A percentile compares a stretch with the other conserved stretches of the same genome.
Conservation (phyloP, 2,888 invertebrate genomes). For the Bugula neritina region DNA sequence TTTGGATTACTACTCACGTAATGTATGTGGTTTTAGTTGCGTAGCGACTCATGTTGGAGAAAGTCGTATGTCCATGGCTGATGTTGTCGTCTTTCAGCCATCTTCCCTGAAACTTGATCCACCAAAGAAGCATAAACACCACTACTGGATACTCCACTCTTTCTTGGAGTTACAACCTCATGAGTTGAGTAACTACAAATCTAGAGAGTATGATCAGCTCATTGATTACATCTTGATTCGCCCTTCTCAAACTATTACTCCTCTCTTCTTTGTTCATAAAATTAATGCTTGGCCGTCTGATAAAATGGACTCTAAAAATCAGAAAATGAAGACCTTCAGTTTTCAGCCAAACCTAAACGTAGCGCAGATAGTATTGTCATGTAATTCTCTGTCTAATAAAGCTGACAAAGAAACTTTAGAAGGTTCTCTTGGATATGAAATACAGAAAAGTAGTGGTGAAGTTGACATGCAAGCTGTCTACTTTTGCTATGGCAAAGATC, state of each 20-base stretch:
- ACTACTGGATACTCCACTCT: conserved; percentile 23
- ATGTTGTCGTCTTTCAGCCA: conserved; percentile 19
- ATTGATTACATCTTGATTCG: neutral
- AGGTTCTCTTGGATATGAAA: neutral
- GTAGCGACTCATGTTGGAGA: neutral
- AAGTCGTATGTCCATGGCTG: neutral
- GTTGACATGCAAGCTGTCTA: neutral
- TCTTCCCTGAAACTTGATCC: neutral
- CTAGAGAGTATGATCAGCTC: neutral
- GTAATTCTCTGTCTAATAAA: neutral
- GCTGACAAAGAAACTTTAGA: neutral
- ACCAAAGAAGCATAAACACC: neutral
- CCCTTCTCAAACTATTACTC: neutral
- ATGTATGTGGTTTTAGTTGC: neutral
- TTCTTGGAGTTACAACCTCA: neutral
- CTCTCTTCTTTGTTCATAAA: neutral
- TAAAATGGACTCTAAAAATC: neutral
- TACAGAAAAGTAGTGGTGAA: neutral
- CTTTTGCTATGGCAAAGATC: neutral
- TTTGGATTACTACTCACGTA: neutral
- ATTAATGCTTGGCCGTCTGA: neutral
- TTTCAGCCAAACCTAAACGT: neutral
- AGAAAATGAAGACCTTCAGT: neutral
- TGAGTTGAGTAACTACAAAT: neutral
- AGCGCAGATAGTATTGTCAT: neutral